Conservation (phyloP, 2,797 vertebrate species). For the Apogon talboti region DNA sequence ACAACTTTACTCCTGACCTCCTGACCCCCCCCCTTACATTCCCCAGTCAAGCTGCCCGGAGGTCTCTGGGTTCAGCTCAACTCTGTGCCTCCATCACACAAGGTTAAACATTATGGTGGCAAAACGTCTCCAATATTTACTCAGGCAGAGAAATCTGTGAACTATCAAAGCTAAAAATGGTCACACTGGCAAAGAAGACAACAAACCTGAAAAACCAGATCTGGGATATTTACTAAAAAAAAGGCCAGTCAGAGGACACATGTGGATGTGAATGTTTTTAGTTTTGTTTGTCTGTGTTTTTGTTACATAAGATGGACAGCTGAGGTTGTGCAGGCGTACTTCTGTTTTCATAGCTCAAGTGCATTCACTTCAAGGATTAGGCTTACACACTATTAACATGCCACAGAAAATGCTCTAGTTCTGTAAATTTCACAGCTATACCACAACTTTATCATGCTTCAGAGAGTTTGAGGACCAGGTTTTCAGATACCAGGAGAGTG, state of each 20-base stretch:
- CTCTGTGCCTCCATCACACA: conserved; percentile 24
- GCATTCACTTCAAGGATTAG: neutral
- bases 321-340: neutral
- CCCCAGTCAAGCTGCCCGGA: conserved; percentile 16
- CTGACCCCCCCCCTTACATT: conserved; percentile 55
- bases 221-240: conserved; percentile 7
- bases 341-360: neutral
- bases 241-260: conserved; percentile 18
- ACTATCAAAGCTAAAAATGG: conserved; percentile 21
- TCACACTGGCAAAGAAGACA: neutral
- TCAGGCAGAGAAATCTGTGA: conserved; percentile 18
- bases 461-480: no score
- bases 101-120: conserved; percentile 14
- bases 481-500: no score
- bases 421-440: no score
- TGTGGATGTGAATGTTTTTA: no score
- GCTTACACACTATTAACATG: neutral
- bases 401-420: neutral
- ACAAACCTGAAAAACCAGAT: conserved; percentile 40
- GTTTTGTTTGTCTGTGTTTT: no score
- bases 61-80: conserved; percentile 57
- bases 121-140: conserved; percentile 38
- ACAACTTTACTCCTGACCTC: conserved; percentile 3
- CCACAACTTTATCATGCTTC: no score
- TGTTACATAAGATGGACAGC: neutral